Conservation (phyloP, 2,113 vertebrate species). For the Colaptes auratus region DNA sequence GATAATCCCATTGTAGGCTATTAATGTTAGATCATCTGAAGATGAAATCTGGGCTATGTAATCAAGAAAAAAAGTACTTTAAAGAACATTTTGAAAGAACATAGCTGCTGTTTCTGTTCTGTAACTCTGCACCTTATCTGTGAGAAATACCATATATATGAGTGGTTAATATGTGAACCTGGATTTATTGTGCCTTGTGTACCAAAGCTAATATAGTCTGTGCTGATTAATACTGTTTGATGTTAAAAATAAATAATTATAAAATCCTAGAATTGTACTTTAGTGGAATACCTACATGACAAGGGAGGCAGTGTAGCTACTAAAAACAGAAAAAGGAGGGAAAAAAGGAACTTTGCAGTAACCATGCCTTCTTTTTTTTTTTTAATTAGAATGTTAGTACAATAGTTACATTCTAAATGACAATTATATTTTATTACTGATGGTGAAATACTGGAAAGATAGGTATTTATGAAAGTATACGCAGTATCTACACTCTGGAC, state of each 20-base stretch:
- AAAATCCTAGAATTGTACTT: not conserved
- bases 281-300: not conserved
- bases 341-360: not conserved
- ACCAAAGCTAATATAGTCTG: conserved; percentile 1
- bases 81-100: not conserved
- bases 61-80: not conserved
- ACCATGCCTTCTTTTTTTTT: not conserved
- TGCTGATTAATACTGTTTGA: not conserved
- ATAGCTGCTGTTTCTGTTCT: not conserved
- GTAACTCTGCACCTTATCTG: not conserved
- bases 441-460: not conserved
- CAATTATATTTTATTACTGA: conserved; percentile 15
- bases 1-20: not conserved
- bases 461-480: not conserved
- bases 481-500: not conserved
- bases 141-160: not conserved
- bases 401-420: not conserved
- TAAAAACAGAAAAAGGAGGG: not conserved
- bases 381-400: not conserved
- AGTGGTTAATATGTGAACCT: not conserved
- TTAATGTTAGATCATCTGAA: not conserved
- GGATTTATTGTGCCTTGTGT: conserved; percentile 44
- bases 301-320: not conserved
- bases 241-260: not conserved
- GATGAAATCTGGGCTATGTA: not conserved